These are phyloP conservation scores for Gadus chalcogrammus DNA, from an alignment of 2,113 vertebrate species.

Conservation along the genomic window DNA sequence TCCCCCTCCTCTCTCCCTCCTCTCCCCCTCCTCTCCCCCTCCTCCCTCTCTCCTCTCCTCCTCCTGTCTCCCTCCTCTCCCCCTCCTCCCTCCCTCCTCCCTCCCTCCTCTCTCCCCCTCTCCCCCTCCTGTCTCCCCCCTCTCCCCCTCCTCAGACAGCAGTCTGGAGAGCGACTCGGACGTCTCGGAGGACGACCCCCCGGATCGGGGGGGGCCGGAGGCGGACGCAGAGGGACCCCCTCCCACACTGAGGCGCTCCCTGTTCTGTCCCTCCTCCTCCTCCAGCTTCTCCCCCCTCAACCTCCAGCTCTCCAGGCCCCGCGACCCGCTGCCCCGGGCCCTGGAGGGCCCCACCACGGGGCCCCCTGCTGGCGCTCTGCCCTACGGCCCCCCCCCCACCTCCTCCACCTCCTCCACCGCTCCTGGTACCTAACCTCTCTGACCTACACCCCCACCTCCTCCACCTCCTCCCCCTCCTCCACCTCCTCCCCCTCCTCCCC, in stretches of 20 bases:
- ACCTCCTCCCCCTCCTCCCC: too few species aligned
- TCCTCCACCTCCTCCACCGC: constrained; percentile 61
- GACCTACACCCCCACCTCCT: too few species aligned
- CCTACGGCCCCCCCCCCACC: constrained; percentile 61
- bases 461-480: too few species aligned
- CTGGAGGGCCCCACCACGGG: constrained; percentile 64
- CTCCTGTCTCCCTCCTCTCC: too few species aligned
- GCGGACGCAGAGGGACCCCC: constrained; percentile 79
- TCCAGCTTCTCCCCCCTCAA: constrained; percentile 76
- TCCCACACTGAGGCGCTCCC: constrained; percentile 71
- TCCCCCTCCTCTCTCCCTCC: too few species aligned
- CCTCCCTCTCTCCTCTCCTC: too few species aligned
- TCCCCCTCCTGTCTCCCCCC: constrained; percentile 24
- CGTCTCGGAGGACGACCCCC: constrained; percentile 83
- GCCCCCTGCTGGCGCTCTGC: constrained; percentile 66
- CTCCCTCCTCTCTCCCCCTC: constrained; percentile 22
- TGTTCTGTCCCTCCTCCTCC: constrained; percentile 55
- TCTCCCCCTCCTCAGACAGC: constrained; percentile 76
- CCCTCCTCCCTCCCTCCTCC: neutral
- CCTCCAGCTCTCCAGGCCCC: constrained; percentile 78
- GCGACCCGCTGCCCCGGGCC: constrained; percentile 50
- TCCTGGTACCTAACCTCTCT: constrained; percentile 73
- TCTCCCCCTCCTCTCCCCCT: too few species aligned
- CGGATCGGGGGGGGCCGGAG: constrained; percentile 82
- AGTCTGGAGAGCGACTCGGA: constrained; percentile 89